Evolutionary conservation across 1,140 invertebrate species (phyloP).

Genomic region (Littorina saxatilis): DNA sequence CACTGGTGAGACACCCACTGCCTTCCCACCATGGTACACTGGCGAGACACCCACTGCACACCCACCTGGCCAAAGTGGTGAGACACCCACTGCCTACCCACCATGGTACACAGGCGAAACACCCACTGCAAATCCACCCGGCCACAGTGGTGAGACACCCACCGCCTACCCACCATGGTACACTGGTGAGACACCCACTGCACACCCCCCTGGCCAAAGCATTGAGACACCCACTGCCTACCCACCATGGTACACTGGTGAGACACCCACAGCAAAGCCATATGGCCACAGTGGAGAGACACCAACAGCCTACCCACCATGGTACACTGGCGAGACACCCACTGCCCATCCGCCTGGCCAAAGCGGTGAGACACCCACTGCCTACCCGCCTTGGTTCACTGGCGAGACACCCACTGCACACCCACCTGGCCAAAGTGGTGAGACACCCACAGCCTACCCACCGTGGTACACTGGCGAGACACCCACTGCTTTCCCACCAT

Average conservation of each 20-base stretch:
- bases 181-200: conserved; percentile 7
- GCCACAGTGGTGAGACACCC: background rate
- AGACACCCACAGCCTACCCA: conserved; percentile 11
- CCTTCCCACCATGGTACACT: conserved; percentile 1
- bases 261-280: conserved; percentile 41
- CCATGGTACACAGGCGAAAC: conserved; percentile 21
- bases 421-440: conserved; percentile 4
- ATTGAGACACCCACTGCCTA: conserved; percentile 33
- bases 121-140: conserved; percentile 25
- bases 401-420: conserved; percentile 17
- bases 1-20: conserved; percentile 19
- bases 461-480: conserved; percentile 1
- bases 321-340: conserved; percentile 22
- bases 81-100: conserved; percentile 26
- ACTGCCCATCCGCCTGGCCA: conserved; percentile 31
- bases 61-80: background rate
- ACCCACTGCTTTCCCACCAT: background rate
- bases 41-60: conserved; percentile 6
- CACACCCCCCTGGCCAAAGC: background rate
- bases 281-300: conserved; percentile 26
- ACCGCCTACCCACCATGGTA: conserved; percentile 33
- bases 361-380: conserved; percentile 13
- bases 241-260: conserved; percentile 16
- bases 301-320: conserved; percentile 15
- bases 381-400: background rate